Conservation (phyloP, 2,113 vertebrate genomes). For the Erythrocercus mccallii region DNA sequence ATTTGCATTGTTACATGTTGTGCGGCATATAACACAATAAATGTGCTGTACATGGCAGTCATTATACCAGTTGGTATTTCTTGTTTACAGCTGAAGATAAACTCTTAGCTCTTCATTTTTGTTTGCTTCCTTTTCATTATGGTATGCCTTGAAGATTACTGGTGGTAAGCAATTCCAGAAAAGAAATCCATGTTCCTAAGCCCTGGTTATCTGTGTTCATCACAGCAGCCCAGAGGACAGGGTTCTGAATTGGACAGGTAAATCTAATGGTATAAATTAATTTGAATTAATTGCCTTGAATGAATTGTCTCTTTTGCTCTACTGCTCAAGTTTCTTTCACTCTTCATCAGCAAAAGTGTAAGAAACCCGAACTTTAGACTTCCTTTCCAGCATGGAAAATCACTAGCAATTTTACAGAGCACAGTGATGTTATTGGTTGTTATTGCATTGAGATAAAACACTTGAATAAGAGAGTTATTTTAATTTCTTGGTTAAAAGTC, state of each 20-base stretch:
- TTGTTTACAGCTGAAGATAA: neutral
- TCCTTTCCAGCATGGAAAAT: neutral
- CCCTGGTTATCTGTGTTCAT: neutral
- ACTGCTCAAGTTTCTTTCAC: neutral
- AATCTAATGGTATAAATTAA: neutral
- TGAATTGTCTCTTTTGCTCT: neutral
- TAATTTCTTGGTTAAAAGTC: neutral
- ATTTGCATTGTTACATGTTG: neutral
- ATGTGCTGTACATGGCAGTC: neutral
- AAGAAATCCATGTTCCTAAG: neutral
- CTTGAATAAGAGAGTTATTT: neutral
- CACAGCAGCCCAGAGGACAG: neutral
- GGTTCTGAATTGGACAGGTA: neutral
- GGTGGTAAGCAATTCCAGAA: neutral
- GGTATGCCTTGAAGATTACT: neutral
- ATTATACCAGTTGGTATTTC: neutral
- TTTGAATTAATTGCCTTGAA: neutral
- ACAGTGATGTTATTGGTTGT: neutral
- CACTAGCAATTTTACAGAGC: neutral
- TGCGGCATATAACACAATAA: neutral
- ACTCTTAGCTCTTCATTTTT: neutral
- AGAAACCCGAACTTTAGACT: neutral
- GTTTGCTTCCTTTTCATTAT: neutral
- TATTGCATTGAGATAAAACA: neutral
- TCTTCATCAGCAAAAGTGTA: neutral